Base-by-base conservation (phyloP, 2,113 vertebrate species). In the Acanthisitta chloris region DNA sequence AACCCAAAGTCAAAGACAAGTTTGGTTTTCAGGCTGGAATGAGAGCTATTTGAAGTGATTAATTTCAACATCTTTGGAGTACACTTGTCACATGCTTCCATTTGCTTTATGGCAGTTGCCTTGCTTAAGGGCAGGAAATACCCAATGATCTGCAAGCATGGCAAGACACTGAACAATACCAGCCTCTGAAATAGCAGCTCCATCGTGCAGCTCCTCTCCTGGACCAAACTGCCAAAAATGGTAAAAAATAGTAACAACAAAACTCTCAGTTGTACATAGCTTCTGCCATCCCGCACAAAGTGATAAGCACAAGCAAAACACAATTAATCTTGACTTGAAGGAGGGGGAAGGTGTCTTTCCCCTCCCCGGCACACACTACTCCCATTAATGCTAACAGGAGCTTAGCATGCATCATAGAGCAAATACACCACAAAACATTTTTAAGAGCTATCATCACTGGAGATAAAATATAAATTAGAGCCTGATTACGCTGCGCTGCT, bases 391-490 rank as follows among this genome's bases (percentile, higher is more conserved):
- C 79, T 92, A 94, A 86, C 88, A 83, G 93, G 72, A 96, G 96
- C 80, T 92, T 71, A 93, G 88, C 67, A 73, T 24, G 93, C 96
- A 93, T 95, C 93, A 96, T 95, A 96, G 93, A 94, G 82, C 82
- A 93, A 94, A 84, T 57, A 57, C 59, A 95, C 64, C 94, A 88
- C 93, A 84, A 55, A 96, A 93, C 90, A 92, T 71, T 96, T 96
- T 93, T 74, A 94, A 96, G 86, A 90, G 80, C 96, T 95, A 96
- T 96, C 94, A 93, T 88, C 96, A 65, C 72, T 81, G 65, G 48
- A 94, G 86, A 97, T 94, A 96, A 90, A 96, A 86, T 88, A 92
- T 81, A 84, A 96, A 95, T 96, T 94, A 96, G 85, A 88, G 82
- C 55, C 52, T 78, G 92, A 95, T 90, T 88, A 93, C 94, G 61